Evolutionary conservation across 2,797 vertebrate species (phyloP).

Genomic region (Australoheros facetus): DNA sequence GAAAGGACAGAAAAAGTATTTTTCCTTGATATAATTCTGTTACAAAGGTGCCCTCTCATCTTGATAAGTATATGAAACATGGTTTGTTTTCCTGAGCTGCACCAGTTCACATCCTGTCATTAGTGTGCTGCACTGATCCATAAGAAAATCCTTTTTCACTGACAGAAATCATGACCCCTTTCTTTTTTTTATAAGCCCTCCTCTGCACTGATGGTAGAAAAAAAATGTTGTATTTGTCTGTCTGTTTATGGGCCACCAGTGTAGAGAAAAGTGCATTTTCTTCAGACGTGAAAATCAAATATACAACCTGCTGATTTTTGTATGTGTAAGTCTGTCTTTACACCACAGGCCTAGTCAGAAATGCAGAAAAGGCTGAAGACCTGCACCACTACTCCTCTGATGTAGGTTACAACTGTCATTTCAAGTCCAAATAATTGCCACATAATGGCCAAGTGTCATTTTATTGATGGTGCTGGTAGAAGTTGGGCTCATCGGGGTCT

Average conservation of each 20-base stretch:
- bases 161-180: background rate
- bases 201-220: background rate
- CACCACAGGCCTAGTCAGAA: background rate
- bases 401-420: constrained; percentile 36
- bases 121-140: background rate
- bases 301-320: background rate
- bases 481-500: constrained; percentile 23
- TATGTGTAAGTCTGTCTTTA: background rate
- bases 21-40: background rate
- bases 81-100: background rate
- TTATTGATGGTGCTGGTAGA: constrained; percentile 42
- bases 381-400: constrained; percentile 9
- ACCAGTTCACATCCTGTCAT: background rate
- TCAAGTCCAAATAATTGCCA: constrained; percentile 52
- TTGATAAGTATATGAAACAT: background rate
- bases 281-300: background rate
- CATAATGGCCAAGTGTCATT: constrained; percentile 53
- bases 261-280: background rate
- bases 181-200: background rate
- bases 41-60: background rate
- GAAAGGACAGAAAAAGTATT: background rate
- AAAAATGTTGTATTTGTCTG: background rate
- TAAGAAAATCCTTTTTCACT: background rate
- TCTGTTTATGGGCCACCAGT: background rate
- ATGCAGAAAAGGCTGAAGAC: background rate